Conservation (phyloP, 1,140 invertebrate species). For the Drosophila albomicans region DNA sequence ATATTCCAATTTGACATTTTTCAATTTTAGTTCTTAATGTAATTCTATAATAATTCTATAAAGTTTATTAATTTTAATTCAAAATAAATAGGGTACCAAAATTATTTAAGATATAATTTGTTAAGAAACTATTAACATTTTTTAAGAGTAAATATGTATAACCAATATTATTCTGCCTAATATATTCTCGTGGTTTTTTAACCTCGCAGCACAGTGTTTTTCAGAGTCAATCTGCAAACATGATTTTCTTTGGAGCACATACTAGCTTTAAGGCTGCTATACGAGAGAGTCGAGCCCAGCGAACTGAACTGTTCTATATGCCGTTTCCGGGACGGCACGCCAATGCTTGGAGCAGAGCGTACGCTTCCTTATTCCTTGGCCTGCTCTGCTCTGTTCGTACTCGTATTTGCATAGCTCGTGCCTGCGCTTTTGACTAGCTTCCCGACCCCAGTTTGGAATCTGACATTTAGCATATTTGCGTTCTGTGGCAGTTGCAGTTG, state of each 20-base stretch:
- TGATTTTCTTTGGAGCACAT: conserved; percentile 54
- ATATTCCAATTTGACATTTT: background rate
- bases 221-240: conserved; percentile 48
- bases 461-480: conserved; percentile 83
- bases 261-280: conserved; percentile 56
- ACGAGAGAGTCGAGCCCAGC: background rate
- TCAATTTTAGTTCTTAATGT: too few species aligned
- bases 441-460: conserved; percentile 19
- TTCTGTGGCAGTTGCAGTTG: conserved; percentile 66
- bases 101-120: too few species aligned
- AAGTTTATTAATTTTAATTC: too few species aligned
- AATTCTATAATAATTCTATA: too few species aligned
- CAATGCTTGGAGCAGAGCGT: conserved; percentile 38
- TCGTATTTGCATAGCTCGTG: conserved; percentile 67
- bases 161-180: too few species aligned
- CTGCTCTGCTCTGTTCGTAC: too few species aligned
- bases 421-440: conserved; percentile 60
- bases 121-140: too few species aligned
- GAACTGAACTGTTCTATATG: conserved; percentile 8
- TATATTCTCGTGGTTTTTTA: background rate
- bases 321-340: conserved; percentile 65
- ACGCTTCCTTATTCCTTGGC: conserved; percentile 43
- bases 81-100: too few species aligned
- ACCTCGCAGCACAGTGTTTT: conserved; percentile 44
- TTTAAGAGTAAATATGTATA: too few species aligned